Conservation (phyloP, 1,140 invertebrate species). For the Lordiphosa clarofinis region DNA sequence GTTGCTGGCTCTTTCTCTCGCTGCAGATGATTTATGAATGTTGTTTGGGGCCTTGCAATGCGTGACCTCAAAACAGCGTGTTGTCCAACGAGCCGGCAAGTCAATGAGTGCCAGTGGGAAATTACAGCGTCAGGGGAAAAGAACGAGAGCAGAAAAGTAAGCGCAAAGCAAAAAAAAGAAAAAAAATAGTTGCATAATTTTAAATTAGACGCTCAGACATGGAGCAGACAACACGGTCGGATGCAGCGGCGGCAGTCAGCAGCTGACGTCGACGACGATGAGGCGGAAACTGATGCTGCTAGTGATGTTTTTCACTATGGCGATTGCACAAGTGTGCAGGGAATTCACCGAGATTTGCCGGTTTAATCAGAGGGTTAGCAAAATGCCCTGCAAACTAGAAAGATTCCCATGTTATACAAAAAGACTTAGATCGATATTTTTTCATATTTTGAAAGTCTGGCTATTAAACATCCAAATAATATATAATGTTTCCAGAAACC, state of each 20-base stretch:
- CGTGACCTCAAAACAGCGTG: slow-evolving; percentile 64
- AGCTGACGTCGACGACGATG: slow-evolving; percentile 15
- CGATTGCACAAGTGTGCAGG: slow-evolving; percentile 42
- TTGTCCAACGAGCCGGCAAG: slow-evolving; percentile 41
- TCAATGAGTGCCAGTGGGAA: slow-evolving; percentile 65
- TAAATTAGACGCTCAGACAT: slow-evolving; percentile 71
- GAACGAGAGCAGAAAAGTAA: slow-evolving; percentile 16
- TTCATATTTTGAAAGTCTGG: no score
- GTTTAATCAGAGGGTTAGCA: neutral
- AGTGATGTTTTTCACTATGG: slow-evolving; percentile 21
- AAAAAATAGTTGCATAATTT: slow-evolving; percentile 64
- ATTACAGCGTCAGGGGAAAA: slow-evolving; percentile 31
- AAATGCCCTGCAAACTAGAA: slow-evolving; percentile 8
- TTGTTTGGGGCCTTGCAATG: slow-evolving; percentile 72
- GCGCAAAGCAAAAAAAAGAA: slow-evolving; percentile 7
- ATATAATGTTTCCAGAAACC: no score
- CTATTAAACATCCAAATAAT: no score
- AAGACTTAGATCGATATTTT: no score
- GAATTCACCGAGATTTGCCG: slow-evolving; percentile 18
- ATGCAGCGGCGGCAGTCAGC: slow-evolving; percentile 15
- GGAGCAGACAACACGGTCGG: slow-evolving; percentile 46
- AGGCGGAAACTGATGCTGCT: slow-evolving; percentile 47
- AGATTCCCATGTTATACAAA: no score
- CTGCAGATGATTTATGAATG: slow-evolving; percentile 68
- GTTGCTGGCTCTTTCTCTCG: slow-evolving; percentile 14